phyloP scores from a whole-genome alignment of 2,797 vertebrate genomes.

The Enoplosus armatus region DNA sequence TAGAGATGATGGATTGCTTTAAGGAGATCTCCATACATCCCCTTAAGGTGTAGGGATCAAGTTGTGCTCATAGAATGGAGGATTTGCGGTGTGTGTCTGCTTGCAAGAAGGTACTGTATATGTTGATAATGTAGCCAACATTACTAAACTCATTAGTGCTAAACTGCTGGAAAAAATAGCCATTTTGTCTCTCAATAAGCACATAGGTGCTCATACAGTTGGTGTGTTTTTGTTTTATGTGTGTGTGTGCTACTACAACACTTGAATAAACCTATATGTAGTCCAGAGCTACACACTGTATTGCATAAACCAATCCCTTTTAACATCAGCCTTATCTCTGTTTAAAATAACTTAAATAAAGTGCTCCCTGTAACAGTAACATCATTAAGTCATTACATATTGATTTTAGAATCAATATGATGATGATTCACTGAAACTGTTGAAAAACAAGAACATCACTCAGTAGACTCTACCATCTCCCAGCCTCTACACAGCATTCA shows the following conservation, averaged over 20 bases:
- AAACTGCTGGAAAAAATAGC: not conserved
- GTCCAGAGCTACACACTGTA: not conserved
- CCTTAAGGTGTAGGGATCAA: not conserved
- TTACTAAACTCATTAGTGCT: not conserved
- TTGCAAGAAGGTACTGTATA: not conserved
- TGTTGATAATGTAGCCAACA: not conserved
- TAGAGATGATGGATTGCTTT: slow-evolving; percentile 48
- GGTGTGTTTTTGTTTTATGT: not conserved
- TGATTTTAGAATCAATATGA: not conserved
- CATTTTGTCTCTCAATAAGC: not conserved
- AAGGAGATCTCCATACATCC: slow-evolving; percentile 8
- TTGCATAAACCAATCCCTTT: not conserved
- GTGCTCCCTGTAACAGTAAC: not conserved
- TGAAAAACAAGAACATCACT: slow-evolving; percentile 13
- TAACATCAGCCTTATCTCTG: not conserved
- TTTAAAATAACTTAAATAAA: slow-evolving; percentile 4
- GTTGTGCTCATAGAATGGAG: not conserved
- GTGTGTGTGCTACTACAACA: not conserved
- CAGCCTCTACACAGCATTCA: not conserved
- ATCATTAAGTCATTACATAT: slow-evolving; percentile 7
- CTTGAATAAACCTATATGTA: not conserved
- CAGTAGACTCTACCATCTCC: not conserved
- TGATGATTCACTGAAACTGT: slow-evolving; percentile 28
- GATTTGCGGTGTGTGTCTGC: not conserved
- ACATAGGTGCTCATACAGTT: not conserved